Conservation (phyloP, 1,140 invertebrate species). For the Cheumatopsyche charites region DNA sequence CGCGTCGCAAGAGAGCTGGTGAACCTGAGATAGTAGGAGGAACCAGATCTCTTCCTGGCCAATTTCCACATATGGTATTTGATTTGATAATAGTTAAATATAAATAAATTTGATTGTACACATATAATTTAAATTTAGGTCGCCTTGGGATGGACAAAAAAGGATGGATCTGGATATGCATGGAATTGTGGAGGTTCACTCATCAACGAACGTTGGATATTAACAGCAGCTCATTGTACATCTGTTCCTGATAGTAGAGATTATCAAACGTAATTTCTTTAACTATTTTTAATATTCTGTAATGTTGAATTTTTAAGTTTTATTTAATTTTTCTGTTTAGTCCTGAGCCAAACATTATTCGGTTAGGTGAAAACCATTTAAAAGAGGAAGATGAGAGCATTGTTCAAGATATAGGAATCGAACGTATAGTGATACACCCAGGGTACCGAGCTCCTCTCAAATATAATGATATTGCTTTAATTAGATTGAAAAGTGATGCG, state of each 20-base stretch:
- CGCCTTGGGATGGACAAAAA: conserved; percentile 14
- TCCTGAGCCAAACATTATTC: neutral
- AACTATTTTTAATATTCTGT: no score
- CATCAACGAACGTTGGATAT: conserved; percentile 25
- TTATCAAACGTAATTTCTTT: no score
- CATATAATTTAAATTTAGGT: neutral
- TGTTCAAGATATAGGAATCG: neutral
- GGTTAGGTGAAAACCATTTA: neutral
- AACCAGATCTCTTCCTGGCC: neutral
- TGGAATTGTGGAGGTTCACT: conserved; percentile 37
- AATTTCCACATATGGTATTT: conserved; percentile 19
- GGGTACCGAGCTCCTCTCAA: neutral
- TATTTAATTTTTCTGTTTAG: neutral
- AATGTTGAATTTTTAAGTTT: no score
- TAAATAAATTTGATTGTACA: neutral
- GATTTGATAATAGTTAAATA: neutral
- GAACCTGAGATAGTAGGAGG: neutral
- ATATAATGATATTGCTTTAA: conserved; percentile 17
- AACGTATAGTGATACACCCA: neutral
- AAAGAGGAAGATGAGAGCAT: neutral
- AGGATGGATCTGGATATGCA: neutral
- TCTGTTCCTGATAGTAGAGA: neutral
- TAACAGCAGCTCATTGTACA: conserved; percentile 32
- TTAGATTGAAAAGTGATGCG: neutral
- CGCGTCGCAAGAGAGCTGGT: conserved; percentile 9